These are phyloP conservation scores for Aphrophora alni DNA, from an alignment of 2,888 invertebrate genomes.

Conservation along the genomic window DNA sequence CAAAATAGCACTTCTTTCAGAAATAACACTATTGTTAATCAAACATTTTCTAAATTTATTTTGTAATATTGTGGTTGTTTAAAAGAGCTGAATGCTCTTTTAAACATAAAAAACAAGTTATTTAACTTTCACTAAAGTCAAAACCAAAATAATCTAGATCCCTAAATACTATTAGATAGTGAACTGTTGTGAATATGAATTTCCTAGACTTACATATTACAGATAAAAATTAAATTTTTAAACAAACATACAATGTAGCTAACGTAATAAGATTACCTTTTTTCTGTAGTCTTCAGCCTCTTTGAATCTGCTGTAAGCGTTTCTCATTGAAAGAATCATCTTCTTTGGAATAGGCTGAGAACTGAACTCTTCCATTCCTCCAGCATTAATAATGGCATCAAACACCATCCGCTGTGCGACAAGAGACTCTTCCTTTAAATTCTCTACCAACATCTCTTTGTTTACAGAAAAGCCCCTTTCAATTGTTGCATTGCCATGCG, in stretches of 20 bases:
- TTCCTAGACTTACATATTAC: not conserved
- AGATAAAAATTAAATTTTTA: not conserved
- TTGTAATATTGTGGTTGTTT: not conserved
- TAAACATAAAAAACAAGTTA: not conserved
- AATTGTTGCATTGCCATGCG: not conserved
- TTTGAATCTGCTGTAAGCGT: slow-evolving; percentile 10
- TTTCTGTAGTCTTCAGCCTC: not conserved
- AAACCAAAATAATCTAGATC: too few relatives aligned
- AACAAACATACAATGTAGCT: not conserved
- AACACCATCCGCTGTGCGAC: not conserved
- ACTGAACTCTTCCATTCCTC: not conserved
- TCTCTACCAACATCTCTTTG: slow-evolving; percentile 21
- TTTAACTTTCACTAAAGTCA: too few relatives aligned
- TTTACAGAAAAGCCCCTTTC: slow-evolving; percentile 29
- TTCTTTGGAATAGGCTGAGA: not conserved
- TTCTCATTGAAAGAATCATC: slow-evolving; percentile 14
- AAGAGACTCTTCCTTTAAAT: slow-evolving; percentile 9
- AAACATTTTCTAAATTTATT: not conserved
- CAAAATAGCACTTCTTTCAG: too few relatives aligned
- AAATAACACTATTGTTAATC: too few relatives aligned
- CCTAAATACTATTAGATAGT: not conserved
- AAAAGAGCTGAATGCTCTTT: too few relatives aligned
- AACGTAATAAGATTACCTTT: not conserved
- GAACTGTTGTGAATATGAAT: not conserved
- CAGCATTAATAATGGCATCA: not conserved